These are phyloP conservation scores for Sarcophilus harrisii DNA, from an alignment of 2,797 vertebrate genomes.

Conservation along the genomic window DNA sequence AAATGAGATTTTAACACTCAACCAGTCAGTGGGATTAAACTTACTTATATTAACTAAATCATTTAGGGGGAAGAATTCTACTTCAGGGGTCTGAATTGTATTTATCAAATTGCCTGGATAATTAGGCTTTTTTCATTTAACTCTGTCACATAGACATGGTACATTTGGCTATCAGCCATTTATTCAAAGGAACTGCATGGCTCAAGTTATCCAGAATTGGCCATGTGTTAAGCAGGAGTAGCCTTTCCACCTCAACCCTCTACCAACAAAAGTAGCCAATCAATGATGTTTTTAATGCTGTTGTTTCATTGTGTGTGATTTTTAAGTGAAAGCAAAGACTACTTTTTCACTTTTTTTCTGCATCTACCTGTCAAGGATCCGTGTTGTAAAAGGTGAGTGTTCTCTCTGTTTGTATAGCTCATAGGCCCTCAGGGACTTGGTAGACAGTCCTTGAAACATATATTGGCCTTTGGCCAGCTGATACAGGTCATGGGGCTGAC, in stretches of 20 bases:
- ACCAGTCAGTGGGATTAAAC: background rate
- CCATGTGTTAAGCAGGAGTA: background rate
- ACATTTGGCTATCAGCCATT: background rate
- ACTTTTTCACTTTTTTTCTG: background rate
- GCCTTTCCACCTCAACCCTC: too few species aligned
- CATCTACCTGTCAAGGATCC: background rate
- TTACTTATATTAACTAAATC: background rate
- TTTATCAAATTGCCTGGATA: background rate
- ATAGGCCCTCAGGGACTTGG: background rate
- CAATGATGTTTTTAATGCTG: background rate
- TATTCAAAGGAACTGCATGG: background rate
- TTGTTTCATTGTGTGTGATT: background rate
- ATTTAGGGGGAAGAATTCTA: background rate
- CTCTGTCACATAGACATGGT: background rate
- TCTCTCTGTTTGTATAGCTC: background rate
- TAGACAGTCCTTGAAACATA: background rate
- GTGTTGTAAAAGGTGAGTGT: background rate
- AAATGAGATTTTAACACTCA: background rate
- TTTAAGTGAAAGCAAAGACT: background rate
- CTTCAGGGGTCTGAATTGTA: background rate
- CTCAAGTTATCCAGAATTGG: background rate
- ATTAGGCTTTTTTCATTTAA: background rate
- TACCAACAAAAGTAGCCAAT: background rate
- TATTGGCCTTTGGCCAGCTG: background rate
- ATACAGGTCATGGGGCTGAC: background rate